Evolutionary conservation across 2,888 invertebrate species (phyloP).

Genomic region (Erannis defoliaria): DNA sequence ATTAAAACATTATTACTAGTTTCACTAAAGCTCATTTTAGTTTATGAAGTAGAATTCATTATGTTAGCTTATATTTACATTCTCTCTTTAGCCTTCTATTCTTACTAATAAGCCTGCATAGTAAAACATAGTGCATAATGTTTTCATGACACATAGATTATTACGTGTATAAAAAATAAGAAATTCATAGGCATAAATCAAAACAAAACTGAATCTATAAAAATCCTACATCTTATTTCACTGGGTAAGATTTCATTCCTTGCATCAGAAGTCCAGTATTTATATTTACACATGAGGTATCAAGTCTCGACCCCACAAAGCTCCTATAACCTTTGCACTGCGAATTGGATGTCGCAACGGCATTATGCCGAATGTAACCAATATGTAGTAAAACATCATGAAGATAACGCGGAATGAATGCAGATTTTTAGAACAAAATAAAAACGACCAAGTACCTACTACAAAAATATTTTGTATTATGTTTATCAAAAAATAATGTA

Average conservation of each 20-base stretch:
- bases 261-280: conserved; percentile 36
- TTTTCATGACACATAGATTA: too few species aligned
- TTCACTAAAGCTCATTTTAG: background rate
- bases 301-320: conserved; percentile 51
- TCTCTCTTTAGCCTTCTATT: too few species aligned
- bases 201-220: background rate
- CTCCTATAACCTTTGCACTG: conserved; percentile 54
- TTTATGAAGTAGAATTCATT: background rate
- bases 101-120: too few species aligned
- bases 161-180: too few species aligned
- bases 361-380: conserved; percentile 50
- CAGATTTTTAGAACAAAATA: conserved; percentile 27
- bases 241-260: background rate
- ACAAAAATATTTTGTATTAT: too few species aligned
- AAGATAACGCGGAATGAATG: conserved; percentile 37
- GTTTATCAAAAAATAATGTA: too few species aligned
- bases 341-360: conserved; percentile 55
- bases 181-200: too few species aligned
- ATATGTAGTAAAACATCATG: conserved; percentile 52
- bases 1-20: background rate
- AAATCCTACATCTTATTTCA: background rate
- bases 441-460: too few species aligned
- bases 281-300: conserved; percentile 40
- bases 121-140: too few species aligned
- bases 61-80: too few species aligned